Base-by-base conservation (phyloP, 1,140 invertebrate species). In the Latrodectus geometricus region DNA sequence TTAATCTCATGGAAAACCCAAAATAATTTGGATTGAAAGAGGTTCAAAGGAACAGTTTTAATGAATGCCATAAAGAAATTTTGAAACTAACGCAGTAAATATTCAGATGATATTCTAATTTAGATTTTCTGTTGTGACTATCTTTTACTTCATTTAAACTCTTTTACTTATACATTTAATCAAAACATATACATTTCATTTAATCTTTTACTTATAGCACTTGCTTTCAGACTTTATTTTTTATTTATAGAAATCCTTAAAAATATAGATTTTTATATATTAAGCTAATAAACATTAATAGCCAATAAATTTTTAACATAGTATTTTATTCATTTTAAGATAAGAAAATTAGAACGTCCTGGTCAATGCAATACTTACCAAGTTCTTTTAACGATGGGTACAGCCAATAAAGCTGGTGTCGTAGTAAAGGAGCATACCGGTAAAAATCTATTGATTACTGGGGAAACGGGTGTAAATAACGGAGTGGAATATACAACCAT, bases 401-500 rank as follows among this genome's bases (percentile, higher is more conserved):
- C 74, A 77, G 83, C 83, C 75, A 86, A 86, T 12, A 86, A 3
- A 48, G 83, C 83, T 61, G 83, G 83, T 21, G 83, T 86, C 75
- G 83, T 77, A 15, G 74, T 75, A 9, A 86, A n/a, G 17, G 83
- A 77, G 21, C 61, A 84, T 23, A 76, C 14, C 20, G 70, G 70
- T 12, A 74, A 20, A 50, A 23, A 69, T 20, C 52, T 69, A 21
- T 75, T 75, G 9, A 86, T 15, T 50, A 86, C 0, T 8, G 83
- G 17, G 8, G 75, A 74, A 70, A 86, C 49, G 0, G 74, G 50
- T 54, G 83, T 72, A 49, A 86, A 70, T 7, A 86, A 50, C 11
- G 83, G 83, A 9, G 83, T 74, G 11, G 83, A 86, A 49, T 20
- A 86, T 70, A 86, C 83, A 54, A 78, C 83, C 83, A 86, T 86